A percentile compares a stretch with the other conserved stretches of the same genome.
Conservation (phyloP, 2,797 vertebrate genomes). For the Enteromius thamalakanensis region DNA sequence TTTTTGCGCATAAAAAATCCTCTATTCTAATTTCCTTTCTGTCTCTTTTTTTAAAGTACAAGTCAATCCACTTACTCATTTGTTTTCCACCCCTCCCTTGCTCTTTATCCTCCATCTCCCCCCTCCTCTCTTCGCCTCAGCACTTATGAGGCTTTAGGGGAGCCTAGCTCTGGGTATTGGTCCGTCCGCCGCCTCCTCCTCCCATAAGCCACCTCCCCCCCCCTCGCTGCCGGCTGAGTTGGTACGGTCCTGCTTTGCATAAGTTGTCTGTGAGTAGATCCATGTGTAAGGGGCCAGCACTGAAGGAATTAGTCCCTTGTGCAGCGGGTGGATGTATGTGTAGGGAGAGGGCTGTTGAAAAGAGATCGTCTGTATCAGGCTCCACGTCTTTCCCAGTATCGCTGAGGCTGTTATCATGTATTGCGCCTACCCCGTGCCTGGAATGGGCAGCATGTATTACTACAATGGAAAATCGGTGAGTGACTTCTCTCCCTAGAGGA, state of each 20-base stretch:
- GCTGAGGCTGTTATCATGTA: slow-evolving; percentile 86
- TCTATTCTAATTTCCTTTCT: slow-evolving; percentile 61
- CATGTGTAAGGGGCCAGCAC: slow-evolving; percentile 83
- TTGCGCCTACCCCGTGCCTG: slow-evolving; percentile 96
- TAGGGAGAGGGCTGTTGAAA: slow-evolving; percentile 68
- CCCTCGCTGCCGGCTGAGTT: slow-evolving; percentile 75
- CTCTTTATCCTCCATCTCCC: slow-evolving; percentile 55
- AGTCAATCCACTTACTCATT: slow-evolving; percentile 77
- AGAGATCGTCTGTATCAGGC: slow-evolving; percentile 64
- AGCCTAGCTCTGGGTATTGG: slow-evolving; percentile 77
- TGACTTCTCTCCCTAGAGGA: slow-evolving; percentile 64
- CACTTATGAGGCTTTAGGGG: slow-evolving; percentile 79
- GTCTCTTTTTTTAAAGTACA: slow-evolving; percentile 49
- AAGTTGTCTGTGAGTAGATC: slow-evolving; percentile 93
- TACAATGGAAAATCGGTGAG: slow-evolving; percentile 99
- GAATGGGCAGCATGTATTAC: slow-evolving; percentile 98
- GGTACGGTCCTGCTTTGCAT: slow-evolving; percentile 97
- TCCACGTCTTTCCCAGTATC: slow-evolving; percentile 65
- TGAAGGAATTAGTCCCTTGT: slow-evolving; percentile 85
- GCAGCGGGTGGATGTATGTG: slow-evolving; percentile 84
- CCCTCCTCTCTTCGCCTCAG: slow-evolving; percentile 77
- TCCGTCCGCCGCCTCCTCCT: slow-evolving; percentile 70
- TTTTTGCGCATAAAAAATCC: slow-evolving; percentile 66
- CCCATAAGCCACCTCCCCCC: slow-evolving; percentile 76
- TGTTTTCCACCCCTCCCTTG: slow-evolving; percentile 57